These are phyloP conservation scores for Sula dactylatra DNA, from an alignment of 2,113 vertebrate genomes.

Conservation along the genomic window DNA sequence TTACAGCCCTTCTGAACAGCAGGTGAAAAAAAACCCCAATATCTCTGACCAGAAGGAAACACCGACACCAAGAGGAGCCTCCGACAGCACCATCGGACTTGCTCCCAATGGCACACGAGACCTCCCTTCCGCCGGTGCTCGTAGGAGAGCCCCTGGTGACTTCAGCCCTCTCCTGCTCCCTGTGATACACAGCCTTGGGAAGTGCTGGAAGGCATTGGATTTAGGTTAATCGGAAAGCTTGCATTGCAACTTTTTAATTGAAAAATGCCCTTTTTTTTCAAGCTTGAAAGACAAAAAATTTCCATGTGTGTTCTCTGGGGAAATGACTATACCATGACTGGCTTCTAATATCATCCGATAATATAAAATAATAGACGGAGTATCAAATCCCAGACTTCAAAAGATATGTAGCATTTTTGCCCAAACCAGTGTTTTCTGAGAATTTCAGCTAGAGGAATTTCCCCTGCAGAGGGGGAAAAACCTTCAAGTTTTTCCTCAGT, in stretches of 20 bases:
- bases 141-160: neutral
- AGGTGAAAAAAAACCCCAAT: neutral
- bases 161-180: neutral
- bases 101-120: neutral
- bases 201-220: neutral
- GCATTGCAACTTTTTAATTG: neutral
- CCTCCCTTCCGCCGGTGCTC: too few species aligned
- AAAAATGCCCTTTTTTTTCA: neutral
- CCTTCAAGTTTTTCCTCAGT: neutral
- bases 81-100: rapidly evolving
- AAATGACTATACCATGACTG: neutral
- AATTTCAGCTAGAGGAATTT: neutral
- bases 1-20: neutral
- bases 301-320: neutral
- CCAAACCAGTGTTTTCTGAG: neutral
- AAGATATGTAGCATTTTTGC: neutral
- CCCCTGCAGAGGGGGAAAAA: neutral
- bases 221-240: neutral
- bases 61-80: neutral
- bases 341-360: neutral
- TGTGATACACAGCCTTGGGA: neutral
- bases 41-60: neutral
- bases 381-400: neutral
- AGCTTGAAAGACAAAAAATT: neutral
- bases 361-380: neutral